phyloP scores from a whole-genome alignment of 1,140 invertebrate species.

The Hyphantria cunea region DNA sequence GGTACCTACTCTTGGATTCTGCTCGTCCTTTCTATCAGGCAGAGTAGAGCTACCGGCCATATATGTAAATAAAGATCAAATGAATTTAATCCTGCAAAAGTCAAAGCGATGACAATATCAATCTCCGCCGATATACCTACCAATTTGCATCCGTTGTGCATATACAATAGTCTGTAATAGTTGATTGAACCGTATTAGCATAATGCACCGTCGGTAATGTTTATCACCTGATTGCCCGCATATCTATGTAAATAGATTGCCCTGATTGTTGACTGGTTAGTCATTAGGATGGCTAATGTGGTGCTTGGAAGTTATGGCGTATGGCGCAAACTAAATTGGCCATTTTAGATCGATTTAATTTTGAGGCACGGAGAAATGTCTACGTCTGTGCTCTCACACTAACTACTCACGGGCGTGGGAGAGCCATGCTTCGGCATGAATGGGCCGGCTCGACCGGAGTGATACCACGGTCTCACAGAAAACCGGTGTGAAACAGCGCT shows the following conservation, averaged over 20 bases:
- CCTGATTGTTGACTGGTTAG: conserved; percentile 24
- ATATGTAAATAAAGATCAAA: no score
- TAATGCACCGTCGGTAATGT: conserved; percentile 32
- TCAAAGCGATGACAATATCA: conserved; percentile 27
- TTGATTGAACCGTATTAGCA: conserved; percentile 28
- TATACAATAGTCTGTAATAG: conserved; percentile 25
- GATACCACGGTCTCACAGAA: no score
- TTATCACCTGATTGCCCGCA: conserved; percentile 32
- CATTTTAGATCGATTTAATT: background rate
- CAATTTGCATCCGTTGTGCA: conserved; percentile 29
- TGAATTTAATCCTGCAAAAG: no score
- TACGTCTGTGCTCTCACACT: no score
- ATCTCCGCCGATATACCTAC: conserved; percentile 19
- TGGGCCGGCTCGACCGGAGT: no score
- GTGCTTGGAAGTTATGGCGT: background rate
- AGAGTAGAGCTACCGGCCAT: no score
- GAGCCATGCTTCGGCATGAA: no score
- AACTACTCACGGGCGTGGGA: no score
- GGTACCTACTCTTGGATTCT: no score
- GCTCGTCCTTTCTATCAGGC: no score
- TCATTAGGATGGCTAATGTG: conserved; percentile 13
- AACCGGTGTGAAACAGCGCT: no score
- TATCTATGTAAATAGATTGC: conserved; percentile 25
- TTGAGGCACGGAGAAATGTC: background rate
- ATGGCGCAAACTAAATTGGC: background rate